Evolutionary conservation across 2,888 invertebrate genomes (phyloP).

Genomic region (Apamea epomidion): DNA sequence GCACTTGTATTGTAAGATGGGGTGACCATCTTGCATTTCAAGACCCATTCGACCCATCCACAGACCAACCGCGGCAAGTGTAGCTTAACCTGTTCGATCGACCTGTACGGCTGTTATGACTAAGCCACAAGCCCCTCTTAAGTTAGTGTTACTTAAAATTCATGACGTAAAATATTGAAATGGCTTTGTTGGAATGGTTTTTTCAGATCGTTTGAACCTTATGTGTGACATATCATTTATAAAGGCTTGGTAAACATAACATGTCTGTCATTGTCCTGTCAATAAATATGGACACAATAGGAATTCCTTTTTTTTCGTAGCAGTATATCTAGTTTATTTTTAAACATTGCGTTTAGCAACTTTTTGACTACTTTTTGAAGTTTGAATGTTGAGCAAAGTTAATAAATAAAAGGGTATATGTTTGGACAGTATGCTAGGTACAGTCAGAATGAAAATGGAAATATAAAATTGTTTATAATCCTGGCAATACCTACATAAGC

Average conservation of each 20-base stretch:
- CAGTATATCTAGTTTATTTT: background rate
- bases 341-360: background rate
- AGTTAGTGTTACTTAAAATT: background rate
- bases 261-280: background rate
- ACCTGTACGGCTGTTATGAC: too few species aligned
- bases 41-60: too few species aligned
- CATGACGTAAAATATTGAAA: background rate
- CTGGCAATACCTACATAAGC: background rate
- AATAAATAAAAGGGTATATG: background rate
- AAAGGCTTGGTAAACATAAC: background rate
- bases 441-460: background rate
- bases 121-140: too few species aligned
- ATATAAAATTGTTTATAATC: background rate
- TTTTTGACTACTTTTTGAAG: too few species aligned
- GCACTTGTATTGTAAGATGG: too few species aligned
- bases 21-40: too few species aligned
- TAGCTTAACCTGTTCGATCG: too few species aligned
- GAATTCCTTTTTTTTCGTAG: background rate
- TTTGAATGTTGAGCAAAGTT: background rate
- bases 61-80: too few species aligned
- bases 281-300: background rate
- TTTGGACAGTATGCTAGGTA: background rate
- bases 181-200: background rate
- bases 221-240: slow-evolving; percentile 8
- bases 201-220: background rate